Base-by-base conservation (phyloP, 2,797 vertebrate genomes). In the Dryobates pubescens region DNA sequence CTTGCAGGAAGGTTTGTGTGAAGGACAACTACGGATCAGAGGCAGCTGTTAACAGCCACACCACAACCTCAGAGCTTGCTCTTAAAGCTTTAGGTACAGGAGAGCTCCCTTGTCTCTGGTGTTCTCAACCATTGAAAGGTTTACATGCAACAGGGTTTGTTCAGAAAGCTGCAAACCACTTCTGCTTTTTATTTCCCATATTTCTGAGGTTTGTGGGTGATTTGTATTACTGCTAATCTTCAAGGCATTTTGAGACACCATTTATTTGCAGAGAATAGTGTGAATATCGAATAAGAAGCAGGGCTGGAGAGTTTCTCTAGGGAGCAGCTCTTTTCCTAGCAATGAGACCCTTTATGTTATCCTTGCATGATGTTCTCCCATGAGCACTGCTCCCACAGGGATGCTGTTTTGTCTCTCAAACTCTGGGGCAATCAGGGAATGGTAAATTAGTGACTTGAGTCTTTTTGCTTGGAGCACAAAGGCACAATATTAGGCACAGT, bases 61-160 rank as follows among this genome's bases (percentile, higher is more conserved):
- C 14, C 11, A 4, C 0, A 0, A 17, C 22, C 38, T 73, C 0
- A 0, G 38, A 70, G 49, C 23, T 51, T 26, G 1, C 10, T 62
- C 64, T 57, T 15, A 36, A 0, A 4, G 61, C 51, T 77, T 82
- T 57, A 56, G 56, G 65, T 51, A 43, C 8, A 32, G 56, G 18
- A 30, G 1, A 49, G 64, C 26, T 62, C 38, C 58, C 23, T 8
- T 12, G 1, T 7, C 26, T 17, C n/a, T 20, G 18, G 17, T 19
- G 24, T 38, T 80, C 51, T 49, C 67, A 83, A 56, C 34, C 43
- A 34, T 29, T 16, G 14, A 23, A 56, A 82, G 23, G 24, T 65
- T 84, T 51, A 77, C 7, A 2, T 18, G 41, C 9, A 5, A 17
- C 61, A 70, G 3, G 22, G 8, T 47, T 62, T 63, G 27, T 65